These are phyloP conservation scores for Benthosema pterotum DNA, from an alignment of 2,797 vertebrate species.

Conservation along the genomic window DNA sequence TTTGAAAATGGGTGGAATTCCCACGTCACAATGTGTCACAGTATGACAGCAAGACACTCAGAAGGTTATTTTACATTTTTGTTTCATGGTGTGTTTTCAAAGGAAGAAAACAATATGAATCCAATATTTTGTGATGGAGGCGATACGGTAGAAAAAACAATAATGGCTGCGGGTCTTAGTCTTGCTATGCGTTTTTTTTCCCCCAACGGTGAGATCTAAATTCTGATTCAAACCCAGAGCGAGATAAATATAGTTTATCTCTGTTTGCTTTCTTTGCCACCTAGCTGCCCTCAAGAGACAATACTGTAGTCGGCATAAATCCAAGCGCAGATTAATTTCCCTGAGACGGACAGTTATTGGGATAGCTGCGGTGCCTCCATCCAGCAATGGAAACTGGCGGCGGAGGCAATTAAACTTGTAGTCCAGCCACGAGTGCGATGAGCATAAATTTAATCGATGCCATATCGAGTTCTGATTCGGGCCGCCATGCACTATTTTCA, in stretches of 20 bases:
- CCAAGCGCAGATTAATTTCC: slow-evolving; percentile 6
- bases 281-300: slow-evolving; percentile 14
- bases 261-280: slow-evolving; percentile 15
- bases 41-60: too few species aligned
- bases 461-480: slow-evolving; percentile 58
- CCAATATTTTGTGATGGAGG: too few species aligned
- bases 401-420: slow-evolving; percentile 63
- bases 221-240: not conserved
- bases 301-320: not conserved
- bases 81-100: too few species aligned
- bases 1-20: too few species aligned
- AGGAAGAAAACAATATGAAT: too few species aligned
- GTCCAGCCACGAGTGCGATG: slow-evolving; percentile 64
- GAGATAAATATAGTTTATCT: slow-evolving; percentile 14
- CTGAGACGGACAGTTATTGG: slow-evolving; percentile 18
- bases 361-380: slow-evolving; percentile 35
- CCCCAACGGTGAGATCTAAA: too few species aligned
- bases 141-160: not conserved
- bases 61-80: too few species aligned
- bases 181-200: slow-evolving; percentile 11
- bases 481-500: slow-evolving; percentile 55
- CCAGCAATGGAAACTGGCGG: slow-evolving; percentile 25
- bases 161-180: slow-evolving; percentile 22
- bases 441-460: slow-evolving; percentile 64
- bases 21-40: too few species aligned